Conservation (phyloP, 2,888 invertebrate species). For the Margaritifera margaritifera region DNA sequence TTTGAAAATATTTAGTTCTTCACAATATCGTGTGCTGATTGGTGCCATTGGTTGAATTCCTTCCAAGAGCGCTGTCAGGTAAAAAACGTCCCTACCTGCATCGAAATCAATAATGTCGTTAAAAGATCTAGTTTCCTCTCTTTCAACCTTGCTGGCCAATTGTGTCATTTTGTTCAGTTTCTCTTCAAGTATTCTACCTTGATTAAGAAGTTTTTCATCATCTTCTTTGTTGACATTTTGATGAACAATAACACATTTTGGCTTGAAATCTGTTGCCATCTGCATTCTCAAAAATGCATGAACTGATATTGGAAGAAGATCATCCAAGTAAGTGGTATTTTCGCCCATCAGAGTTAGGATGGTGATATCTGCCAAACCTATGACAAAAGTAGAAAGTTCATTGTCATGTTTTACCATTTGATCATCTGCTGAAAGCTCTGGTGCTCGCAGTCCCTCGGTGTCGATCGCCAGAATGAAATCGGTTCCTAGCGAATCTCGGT, state of each 20-base stretch:
- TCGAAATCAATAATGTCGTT: constrained; percentile 20
- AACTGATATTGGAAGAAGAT: constrained; percentile 19
- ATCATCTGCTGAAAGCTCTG: constrained; percentile 5
- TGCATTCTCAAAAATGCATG: constrained; percentile 25
- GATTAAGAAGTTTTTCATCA: constrained; percentile 5
- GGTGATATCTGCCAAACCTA: constrained; percentile 19
- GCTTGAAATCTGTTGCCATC: constrained; percentile 12
- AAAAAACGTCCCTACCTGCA: constrained; percentile 8
- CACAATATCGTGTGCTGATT: constrained; percentile 12
- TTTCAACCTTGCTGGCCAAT: constrained; percentile 7
- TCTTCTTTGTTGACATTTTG: constrained; percentile 18
- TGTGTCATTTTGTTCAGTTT: constrained; percentile 18
- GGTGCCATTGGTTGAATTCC: constrained; percentile 26
- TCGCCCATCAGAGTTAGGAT: constrained; percentile 26
- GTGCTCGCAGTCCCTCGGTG: constrained; percentile 25
- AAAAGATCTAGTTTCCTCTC: constrained; percentile 8
- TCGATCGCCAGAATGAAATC: constrained; percentile 19
- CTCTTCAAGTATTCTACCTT: constrained; percentile 9
- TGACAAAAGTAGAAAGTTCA: constrained; percentile 17
- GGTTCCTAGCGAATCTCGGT: neutral
- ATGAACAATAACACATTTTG: constrained; percentile 18
- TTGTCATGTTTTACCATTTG: constrained; percentile 17
- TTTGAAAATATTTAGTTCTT: constrained; percentile 2
- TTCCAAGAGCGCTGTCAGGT: constrained; percentile 17
- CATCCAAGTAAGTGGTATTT: constrained; percentile 14